Percentiles rank a stretch among this genome's conserved stretches.
Conservation (phyloP, 2,888 invertebrate genomes). For the Nysson spinosus region DNA sequence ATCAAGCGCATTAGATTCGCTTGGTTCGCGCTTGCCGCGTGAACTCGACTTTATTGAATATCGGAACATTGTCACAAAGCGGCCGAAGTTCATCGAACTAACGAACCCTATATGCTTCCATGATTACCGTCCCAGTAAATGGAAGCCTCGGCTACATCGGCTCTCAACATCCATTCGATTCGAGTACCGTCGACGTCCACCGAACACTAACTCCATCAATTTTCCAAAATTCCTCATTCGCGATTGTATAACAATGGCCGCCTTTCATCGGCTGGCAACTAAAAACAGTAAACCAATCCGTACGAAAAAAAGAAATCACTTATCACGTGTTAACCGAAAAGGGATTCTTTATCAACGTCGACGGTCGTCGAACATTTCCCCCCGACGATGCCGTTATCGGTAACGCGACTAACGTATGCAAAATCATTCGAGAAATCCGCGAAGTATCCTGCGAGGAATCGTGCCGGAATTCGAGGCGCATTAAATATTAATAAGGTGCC, state of each 20-base stretch:
- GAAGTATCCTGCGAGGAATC: constrained; percentile 28
- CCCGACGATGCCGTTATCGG: constrained; percentile 16
- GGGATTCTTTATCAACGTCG: too few relatives aligned
- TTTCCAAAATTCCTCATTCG: constrained; percentile 36
- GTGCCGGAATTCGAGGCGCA: constrained; percentile 11
- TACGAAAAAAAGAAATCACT: too few relatives aligned
- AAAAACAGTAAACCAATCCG: too few relatives aligned
- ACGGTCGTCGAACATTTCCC: too few relatives aligned
- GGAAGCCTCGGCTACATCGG: constrained; percentile 10
- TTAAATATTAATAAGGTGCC: not conserved
- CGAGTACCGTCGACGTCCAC: too few relatives aligned
- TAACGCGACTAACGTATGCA: constrained; percentile 12
- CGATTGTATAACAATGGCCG: too few relatives aligned
- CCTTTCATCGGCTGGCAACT: too few relatives aligned
- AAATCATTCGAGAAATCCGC: constrained; percentile 15
- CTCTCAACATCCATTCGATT: constrained; percentile 2
- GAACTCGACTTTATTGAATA: constrained; percentile 39
- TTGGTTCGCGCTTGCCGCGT: constrained; percentile 5
- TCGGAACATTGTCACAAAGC: constrained; percentile 46
- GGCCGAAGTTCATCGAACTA: constrained; percentile 54
- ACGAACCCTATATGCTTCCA: constrained; percentile 47
- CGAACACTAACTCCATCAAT: too few relatives aligned
- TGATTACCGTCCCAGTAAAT: constrained; percentile 41
- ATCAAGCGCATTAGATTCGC: too few relatives aligned
- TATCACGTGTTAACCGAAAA: too few relatives aligned